Evolutionary conservation across 1,140 invertebrate genomes (phyloP).

Genomic region (Papilio helenus): DNA sequence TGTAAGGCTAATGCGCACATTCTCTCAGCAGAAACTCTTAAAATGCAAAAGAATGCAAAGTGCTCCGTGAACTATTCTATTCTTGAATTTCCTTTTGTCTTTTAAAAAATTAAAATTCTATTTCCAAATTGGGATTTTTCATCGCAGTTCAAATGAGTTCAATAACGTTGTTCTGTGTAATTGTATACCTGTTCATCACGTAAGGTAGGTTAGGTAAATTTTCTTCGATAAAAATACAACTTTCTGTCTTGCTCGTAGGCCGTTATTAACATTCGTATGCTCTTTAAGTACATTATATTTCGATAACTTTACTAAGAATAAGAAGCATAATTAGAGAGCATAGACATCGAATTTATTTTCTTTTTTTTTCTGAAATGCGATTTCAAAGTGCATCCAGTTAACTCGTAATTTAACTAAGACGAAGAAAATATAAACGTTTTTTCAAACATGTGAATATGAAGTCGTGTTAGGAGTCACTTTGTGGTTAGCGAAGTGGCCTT

Average conservation of each 20-base stretch:
- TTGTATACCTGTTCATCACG: background rate
- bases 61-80: constrained; percentile 5
- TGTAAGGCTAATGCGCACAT: constrained; percentile 17
- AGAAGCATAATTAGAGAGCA: background rate
- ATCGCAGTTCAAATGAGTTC: background rate
- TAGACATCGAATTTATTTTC: background rate
- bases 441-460: constrained; percentile 6
- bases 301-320: background rate
- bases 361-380: background rate
- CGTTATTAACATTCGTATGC: too few species aligned
- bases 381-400: background rate
- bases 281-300: too few species aligned
- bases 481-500: constrained; percentile 11
- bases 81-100: constrained; percentile 10
- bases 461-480: constrained; percentile 8
- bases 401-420: background rate
- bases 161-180: background rate
- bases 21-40: constrained; percentile 18
- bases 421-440: background rate
- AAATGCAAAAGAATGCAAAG: constrained; percentile 27
- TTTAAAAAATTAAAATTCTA: background rate
- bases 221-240: too few species aligned
- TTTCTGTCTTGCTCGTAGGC: too few species aligned
- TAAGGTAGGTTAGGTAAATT: background rate
- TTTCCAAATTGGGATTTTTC: constrained; percentile 18